Conservation (phyloP, 2,888 invertebrate species). For the Teleiodes luculella region DNA sequence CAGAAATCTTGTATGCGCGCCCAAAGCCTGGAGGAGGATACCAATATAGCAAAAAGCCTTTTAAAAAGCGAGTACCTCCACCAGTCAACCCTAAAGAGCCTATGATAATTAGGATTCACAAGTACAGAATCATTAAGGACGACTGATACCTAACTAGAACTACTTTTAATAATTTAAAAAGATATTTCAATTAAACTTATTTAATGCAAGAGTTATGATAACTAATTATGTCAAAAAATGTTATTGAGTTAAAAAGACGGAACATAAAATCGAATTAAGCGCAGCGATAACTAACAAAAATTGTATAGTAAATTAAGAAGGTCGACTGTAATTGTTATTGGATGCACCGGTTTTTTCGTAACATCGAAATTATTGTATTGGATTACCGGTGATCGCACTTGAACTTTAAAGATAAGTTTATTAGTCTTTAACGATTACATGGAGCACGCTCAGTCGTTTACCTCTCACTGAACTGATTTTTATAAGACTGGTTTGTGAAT, state of each 20-base stretch:
- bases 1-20: conserved; percentile 56
- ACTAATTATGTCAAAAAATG: no score
- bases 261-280: no score
- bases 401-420: conserved; percentile 5
- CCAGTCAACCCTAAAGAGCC: conserved; percentile 33
- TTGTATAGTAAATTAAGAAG: no score
- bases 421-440: neutral
- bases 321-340: no score
- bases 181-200: no score
- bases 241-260: no score
- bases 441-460: neutral
- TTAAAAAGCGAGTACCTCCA: conserved; percentile 23
- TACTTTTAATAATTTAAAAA: no score
- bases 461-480: conserved; percentile 10
- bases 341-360: neutral
- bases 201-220: no score
- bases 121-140: conserved; percentile 47
- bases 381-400: conserved; percentile 4
- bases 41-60: conserved; percentile 46
- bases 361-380: neutral
- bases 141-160: conserved; percentile 17
- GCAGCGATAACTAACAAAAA: no score
- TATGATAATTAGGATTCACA: conserved; percentile 56
- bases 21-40: conserved; percentile 55
- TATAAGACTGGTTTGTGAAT: neutral